Evolutionary conservation across 2,888 invertebrate species (phyloP), one percentile per base, ranked within the genome.

Genomic region (Sinelater perroti): DNA sequence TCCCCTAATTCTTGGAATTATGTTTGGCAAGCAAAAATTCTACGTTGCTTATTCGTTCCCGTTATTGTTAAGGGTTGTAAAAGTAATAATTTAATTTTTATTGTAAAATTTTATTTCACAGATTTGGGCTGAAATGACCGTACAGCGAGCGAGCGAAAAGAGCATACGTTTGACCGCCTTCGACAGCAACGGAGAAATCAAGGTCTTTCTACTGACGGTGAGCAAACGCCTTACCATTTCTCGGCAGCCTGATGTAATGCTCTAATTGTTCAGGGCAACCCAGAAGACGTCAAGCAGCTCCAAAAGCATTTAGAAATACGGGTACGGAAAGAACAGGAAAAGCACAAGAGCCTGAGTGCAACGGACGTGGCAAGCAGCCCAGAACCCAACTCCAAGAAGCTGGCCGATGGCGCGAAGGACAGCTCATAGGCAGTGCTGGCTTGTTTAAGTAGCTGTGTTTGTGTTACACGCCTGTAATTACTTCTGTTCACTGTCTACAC

Each of bases 71-170:
- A n/a, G n/a, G n/a, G n/a, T n/a, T n/a, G n/a, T n/a, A n/a, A n/a
- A n/a, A n/a, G n/a, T n/a, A n/a, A n/a, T n/a, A n/a, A n/a, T n/a
- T n/a, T n/a, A n/a, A n/a, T n/a, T n/a, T n/a, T 3, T 30, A 30
- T 4, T 30, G 30, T 30, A 10, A 3, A 30, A 5, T 30, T 3
- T 33, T 16, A 1, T 36, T 17, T 36, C 18, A 40, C 63, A 85
- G 85, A 84, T 92, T 62, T 96, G 95, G 94, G 86, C 91, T 3
- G 95, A 90, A 61, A 96, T 96, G 96, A 89, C 91, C 7, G 89
- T 92, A 16, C 93, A 95, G 74, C 85, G 89, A 63, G 91, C 95
- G 1, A 93, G 92, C 70, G 85, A 87, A 64, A 95, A 94, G 80
- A 93, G 92, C 62, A 83, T 97, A 18, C 82, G 95, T 62, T 82